Evolutionary conservation across 2,888 invertebrate species (phyloP), one percentile per base, ranked within the genome.

Genomic region (Cantharis rufa): DNA sequence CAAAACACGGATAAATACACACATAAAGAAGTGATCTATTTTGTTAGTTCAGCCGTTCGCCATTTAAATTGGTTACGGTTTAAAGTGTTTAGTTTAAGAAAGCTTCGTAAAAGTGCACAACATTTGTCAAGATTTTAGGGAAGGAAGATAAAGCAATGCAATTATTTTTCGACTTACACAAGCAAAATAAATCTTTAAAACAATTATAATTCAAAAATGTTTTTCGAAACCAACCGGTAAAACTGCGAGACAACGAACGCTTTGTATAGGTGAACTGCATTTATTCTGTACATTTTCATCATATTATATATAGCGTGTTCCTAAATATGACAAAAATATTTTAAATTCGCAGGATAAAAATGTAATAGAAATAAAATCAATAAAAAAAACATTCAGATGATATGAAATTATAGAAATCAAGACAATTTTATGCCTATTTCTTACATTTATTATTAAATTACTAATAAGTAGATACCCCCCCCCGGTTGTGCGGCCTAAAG

Each of bases 1-100:
- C 70, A 73, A 73, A 64, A 71, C 74, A 62, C 77, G 69, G 74
- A 75, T 77, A 74, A 77, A 77, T 75, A 78, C 74, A 77, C 75
- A 75, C 69, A 70, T 70, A 76, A 82, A 82, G 82, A 81, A 82
- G 82, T 82, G 82, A 83, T 83, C 80, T 83, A 83, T 83, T 81
- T 82, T 78, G 83, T 83, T 83, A 81, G 82, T 83, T 82, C 83
- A 83, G 82, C 81, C 81, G 82, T 82, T 80, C 80, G 78, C 81
- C 81, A 78, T 80, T 81, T 80, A 80, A 81, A 81, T 77, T 80
- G 79, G 70, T 48, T 78, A 78, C 80, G 80, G 75, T 69, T 70
- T 71, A 73, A 74, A 76, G 64, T 78, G 77, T 78, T 80, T 78
- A 77, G 78, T 79, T 78, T 66, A 66, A 78, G 78, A 79, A 69